Evolutionary conservation across 2,113 vertebrate genomes (phyloP).

Genomic region (Hemibagrus wyckioides): DNA sequence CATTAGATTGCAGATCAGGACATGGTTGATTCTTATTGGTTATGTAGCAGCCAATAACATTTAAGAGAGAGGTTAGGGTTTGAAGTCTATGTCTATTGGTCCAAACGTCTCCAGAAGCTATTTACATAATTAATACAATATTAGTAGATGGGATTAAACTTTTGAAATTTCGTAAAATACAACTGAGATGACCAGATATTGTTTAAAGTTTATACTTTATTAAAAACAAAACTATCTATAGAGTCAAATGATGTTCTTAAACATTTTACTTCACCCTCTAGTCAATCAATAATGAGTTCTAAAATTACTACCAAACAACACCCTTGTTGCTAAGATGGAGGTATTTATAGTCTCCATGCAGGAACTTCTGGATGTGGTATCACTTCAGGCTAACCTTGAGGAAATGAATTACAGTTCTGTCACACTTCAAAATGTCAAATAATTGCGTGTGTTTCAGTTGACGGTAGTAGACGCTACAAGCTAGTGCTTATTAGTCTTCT

Average conservation of each 20-base stretch:
- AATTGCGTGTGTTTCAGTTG: background rate
- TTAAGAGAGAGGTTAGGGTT: background rate
- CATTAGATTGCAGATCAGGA: background rate
- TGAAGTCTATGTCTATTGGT: background rate
- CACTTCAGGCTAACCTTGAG: background rate
- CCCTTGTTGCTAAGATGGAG: background rate
- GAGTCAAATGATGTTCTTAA: background rate
- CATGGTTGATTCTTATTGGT: background rate
- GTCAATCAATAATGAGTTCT: background rate
- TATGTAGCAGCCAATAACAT: background rate
- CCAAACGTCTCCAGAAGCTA: background rate
- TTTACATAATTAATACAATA: background rate
- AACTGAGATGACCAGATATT: background rate
- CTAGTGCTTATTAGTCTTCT: background rate
- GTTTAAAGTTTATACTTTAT: no score
- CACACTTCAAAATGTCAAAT: slow-evolving; percentile 1
- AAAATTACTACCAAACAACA: background rate
- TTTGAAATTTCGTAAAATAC: background rate
- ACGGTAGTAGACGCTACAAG: background rate
- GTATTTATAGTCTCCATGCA: slow-evolving; percentile 9
- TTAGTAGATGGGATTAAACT: background rate
- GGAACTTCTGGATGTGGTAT: background rate
- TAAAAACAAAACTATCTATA: background rate
- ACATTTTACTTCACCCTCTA: background rate
- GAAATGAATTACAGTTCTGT: background rate